phyloP scores from a whole-genome alignment of 92 coral and sea anemone species.

The Porites divaricata region DNA sequence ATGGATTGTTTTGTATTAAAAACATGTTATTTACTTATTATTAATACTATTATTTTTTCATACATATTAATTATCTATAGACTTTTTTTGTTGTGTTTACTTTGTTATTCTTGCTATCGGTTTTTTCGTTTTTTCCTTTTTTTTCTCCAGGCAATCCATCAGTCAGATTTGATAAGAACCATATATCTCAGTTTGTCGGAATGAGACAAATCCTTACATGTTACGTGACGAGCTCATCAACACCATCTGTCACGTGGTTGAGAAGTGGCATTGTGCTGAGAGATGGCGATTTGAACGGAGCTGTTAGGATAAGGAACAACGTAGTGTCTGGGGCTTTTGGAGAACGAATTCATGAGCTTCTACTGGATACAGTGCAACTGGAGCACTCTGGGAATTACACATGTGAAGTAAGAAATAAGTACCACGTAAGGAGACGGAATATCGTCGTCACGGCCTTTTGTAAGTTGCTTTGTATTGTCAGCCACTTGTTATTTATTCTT shows the following conservation, averaged over 20 bases:
- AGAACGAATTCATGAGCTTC: neutral
- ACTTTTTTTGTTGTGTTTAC: neutral
- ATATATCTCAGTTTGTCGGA: neutral
- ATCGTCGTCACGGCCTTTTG: neutral
- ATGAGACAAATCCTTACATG: neutral
- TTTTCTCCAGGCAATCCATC: neutral
- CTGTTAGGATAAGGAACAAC: neutral
- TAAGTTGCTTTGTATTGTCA: neutral
- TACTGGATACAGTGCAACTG: neutral
- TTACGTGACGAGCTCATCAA: neutral
- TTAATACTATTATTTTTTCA: no score
- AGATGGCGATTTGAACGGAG: neutral
- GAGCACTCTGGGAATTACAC: neutral
- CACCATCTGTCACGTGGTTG: slow-evolving; percentile 2
- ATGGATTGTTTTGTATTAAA: no score
- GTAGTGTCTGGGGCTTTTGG: neutral
- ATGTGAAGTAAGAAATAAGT: slow-evolving; percentile 10
- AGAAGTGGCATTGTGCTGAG: neutral
- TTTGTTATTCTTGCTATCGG: neutral
- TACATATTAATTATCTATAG: no score
- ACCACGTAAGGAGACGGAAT: neutral
- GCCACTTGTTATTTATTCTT: neutral
- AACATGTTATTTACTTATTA: no score
- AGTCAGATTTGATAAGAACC: neutral
- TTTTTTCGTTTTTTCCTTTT: neutral